These are phyloP conservation scores for Pangasius macronema DNA, from an alignment of 2,797 vertebrate genomes.

Conservation along the genomic window DNA sequence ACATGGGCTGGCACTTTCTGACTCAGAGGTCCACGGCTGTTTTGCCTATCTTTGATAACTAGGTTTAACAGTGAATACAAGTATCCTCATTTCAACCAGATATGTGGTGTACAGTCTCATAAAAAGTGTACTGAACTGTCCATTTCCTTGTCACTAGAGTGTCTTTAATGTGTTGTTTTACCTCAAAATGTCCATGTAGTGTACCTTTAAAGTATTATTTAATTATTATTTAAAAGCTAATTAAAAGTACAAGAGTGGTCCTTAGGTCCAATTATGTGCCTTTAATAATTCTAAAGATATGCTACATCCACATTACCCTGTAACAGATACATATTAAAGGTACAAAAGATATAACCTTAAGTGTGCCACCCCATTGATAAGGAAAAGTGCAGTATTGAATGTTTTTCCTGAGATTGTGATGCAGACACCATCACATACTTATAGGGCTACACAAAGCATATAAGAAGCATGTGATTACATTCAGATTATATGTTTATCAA, in stretches of 20 bases:
- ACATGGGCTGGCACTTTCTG: neutral
- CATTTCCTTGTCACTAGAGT: neutral
- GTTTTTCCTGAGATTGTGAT: neutral
- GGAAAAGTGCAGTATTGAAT: neutral
- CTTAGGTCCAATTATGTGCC: neutral
- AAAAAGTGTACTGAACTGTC: neutral
- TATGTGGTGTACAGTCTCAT: neutral
- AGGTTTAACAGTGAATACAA: neutral
- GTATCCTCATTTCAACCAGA: neutral
- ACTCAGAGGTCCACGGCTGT: neutral
- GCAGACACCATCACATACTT: neutral
- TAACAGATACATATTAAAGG: neutral
- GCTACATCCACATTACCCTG: neutral
- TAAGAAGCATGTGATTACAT: neutral
- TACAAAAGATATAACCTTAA: neutral
- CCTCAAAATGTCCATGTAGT: neutral
- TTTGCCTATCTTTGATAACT: neutral
- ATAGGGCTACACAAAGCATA: neutral
- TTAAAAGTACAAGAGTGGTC: neutral
- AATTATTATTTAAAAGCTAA: neutral
- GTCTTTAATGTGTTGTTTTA: neutral
- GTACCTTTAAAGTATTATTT: neutral
- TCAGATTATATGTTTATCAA: neutral
- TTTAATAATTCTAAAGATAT: neutral
- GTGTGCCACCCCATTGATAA: neutral